Evolutionary conservation across 2,113 vertebrate species (phyloP).

Genomic region (Martes martes): DNA sequence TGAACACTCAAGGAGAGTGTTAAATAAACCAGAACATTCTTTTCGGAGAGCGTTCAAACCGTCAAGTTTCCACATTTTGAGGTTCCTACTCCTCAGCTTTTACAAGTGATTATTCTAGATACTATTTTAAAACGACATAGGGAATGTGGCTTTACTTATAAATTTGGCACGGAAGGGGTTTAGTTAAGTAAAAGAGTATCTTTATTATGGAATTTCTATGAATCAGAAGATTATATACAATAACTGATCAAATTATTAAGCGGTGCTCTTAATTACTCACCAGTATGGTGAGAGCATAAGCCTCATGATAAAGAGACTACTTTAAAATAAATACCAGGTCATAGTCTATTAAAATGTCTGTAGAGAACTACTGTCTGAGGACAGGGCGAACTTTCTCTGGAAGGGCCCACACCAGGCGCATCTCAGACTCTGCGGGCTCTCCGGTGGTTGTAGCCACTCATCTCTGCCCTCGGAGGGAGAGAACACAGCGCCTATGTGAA

Average conservation of each 20-base stretch:
- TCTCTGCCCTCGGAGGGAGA: accelerated
- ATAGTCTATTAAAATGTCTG: not conserved
- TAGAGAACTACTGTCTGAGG: not conserved
- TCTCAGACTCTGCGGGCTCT: not conserved
- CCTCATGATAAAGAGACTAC: not conserved
- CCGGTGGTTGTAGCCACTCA: accelerated
- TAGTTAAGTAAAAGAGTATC: not conserved
- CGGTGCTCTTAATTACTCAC: not conserved
- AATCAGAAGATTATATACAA: not conserved
- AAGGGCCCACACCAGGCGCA: accelerated
- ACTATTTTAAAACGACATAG: not conserved
- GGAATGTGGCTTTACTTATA: not conserved
- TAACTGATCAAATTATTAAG: not conserved
- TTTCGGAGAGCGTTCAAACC: not conserved
- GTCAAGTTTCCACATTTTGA: not conserved
- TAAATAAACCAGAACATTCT: not conserved
- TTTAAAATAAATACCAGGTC: not conserved
- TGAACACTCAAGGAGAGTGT: not conserved
- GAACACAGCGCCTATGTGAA: not conserved
- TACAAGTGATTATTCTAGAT: not conserved
- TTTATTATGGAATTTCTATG: not conserved
- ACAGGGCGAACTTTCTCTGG: accelerated
- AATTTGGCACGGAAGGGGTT: not conserved
- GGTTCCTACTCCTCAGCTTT: not conserved
- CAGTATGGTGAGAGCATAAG: not conserved